phyloP scores from a whole-genome alignment of 53 echinoderm and acorn worm genomes.

The Patiria pectinifera region DNA sequence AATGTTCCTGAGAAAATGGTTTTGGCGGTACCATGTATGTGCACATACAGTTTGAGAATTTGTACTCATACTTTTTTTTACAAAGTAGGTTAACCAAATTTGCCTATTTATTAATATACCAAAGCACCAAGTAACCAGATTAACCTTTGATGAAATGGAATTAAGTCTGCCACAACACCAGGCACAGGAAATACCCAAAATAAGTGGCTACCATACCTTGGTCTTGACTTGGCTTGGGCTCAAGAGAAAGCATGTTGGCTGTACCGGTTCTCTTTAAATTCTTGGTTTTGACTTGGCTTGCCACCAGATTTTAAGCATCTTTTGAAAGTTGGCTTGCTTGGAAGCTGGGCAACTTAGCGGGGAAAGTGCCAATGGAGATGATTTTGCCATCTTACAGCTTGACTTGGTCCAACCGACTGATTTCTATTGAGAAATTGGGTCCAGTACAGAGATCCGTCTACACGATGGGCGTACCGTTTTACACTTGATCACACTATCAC shows the following conservation, averaged over 20 bases:
- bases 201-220: slow-evolving; percentile 51
- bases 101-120: background rate
- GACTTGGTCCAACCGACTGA: slow-evolving; percentile 5
- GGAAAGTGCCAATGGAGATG: background rate
- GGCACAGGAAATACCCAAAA: background rate
- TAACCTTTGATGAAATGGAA: background rate
- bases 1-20: no score
- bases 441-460: background rate
- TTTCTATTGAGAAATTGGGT: background rate
- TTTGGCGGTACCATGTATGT: no score
- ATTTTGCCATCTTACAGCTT: background rate
- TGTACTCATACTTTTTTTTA: no score
- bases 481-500: background rate
- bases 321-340: background rate
- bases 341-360: background rate
- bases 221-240: slow-evolving; percentile 38
- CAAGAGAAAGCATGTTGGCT: background rate
- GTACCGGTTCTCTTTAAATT: background rate
- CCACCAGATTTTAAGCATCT: background rate
- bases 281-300: slow-evolving; percentile 36
- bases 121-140: background rate
- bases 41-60: no score
- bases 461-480: background rate
- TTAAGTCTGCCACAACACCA: background rate
- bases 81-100: background rate